A percentile compares a stretch with the other conserved stretches of the same genome.
phyloP scores from a whole-genome alignment of 2,797 vertebrate genomes.

The Mus spretus region DNA sequence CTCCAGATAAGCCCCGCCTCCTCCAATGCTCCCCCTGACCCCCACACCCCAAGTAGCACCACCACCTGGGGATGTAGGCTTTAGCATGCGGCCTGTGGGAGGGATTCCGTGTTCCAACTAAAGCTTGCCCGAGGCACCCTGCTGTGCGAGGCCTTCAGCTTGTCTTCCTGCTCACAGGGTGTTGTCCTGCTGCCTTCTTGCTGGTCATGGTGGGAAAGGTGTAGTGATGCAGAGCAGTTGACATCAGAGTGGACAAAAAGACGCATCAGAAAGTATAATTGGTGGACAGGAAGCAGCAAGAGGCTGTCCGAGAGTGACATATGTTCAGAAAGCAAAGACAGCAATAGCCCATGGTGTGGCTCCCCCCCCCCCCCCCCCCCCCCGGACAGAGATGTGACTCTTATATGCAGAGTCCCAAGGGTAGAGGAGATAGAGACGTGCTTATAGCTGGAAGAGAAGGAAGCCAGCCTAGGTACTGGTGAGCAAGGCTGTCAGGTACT shows the following conservation, averaged over 20 bases:
- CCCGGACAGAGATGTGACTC: no score
- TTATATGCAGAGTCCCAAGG: accelerated
- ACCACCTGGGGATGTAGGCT: not conserved
- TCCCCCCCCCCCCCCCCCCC: no score
- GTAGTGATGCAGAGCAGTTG: no score
- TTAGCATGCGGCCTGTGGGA: not conserved
- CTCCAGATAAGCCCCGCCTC: not conserved
- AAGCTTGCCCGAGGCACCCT: not conserved
- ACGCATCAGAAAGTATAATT: not conserved
- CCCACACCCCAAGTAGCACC: not conserved
- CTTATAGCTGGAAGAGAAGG: not conserved
- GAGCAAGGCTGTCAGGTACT: no score
- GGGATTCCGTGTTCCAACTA: not conserved
- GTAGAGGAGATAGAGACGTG: not conserved
- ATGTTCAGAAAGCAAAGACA: not conserved
- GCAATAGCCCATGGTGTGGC: not conserved
- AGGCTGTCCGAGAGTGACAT: not conserved
- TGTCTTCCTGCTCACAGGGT: not conserved
- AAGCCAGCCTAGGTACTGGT: not conserved
- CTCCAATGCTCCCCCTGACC: not conserved
- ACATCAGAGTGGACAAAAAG: not conserved
- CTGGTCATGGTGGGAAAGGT: not conserved
- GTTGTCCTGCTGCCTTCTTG: not conserved
- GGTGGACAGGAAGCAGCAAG: not conserved
- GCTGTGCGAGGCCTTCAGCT: not conserved